Evolutionary conservation across 1,140 invertebrate genomes (phyloP).

Genomic region (Drosophila tropicalis): DNA sequence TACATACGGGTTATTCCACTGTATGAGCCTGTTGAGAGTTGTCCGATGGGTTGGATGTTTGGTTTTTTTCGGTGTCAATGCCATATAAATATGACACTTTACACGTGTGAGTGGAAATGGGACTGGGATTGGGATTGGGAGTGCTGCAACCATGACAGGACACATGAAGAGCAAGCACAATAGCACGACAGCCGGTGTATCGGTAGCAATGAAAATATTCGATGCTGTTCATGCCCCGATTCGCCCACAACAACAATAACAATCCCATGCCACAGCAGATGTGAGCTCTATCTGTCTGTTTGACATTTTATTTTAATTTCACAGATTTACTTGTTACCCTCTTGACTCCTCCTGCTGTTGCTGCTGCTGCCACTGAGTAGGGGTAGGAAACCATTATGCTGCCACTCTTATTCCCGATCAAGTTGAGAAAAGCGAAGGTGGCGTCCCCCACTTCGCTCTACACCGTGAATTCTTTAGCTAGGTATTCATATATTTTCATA

Average conservation of each 20-base stretch:
- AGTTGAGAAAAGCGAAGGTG: no score
- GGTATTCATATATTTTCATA: conserved; percentile 40
- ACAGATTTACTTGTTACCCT: conserved; percentile 65
- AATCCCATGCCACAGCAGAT: conserved; percentile 36
- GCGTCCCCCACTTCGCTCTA: no score
- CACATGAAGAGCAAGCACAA: conserved; percentile 25
- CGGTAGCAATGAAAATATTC: conserved; percentile 18
- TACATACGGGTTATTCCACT: not conserved
- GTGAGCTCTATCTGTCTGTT: conserved; percentile 39
- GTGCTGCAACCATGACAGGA: conserved; percentile 54
- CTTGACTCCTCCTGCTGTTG: no score
- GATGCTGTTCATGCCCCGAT: conserved; percentile 31
- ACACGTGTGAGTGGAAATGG: conserved; percentile 15
- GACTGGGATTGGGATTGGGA: conserved; percentile 38
- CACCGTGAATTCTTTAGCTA: not conserved
- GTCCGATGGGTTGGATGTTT: conserved; percentile 6
- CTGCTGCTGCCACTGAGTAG: conserved; percentile 7
- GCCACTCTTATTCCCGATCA: not conserved
- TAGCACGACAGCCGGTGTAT: conserved; percentile 28
- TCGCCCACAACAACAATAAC: conserved; percentile 32
- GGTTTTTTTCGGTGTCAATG: conserved; percentile 44
- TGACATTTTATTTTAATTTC: conserved; percentile 74
- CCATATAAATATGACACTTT: conserved; percentile 51
- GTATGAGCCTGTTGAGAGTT: not conserved
- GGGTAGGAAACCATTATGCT: not conserved